A percentile compares a stretch with the other conserved stretches of the same genome.
phyloP scores from a whole-genome alignment of 2,797 vertebrate genomes.

The Xiphophorus birchmanni region DNA sequence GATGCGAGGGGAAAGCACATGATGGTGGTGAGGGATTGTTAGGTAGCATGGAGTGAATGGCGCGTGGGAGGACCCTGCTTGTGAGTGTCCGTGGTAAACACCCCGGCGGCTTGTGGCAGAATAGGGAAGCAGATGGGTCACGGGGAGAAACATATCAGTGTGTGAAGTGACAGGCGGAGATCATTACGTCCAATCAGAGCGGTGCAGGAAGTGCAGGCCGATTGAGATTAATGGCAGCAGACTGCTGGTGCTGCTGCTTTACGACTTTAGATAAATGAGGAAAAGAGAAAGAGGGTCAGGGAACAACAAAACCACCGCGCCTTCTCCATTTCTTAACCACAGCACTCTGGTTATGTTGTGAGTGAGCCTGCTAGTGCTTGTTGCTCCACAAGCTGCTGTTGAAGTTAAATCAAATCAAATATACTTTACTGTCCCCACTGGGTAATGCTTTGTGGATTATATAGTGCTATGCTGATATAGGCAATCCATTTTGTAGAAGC shows the following conservation, averaged over 20 bases:
- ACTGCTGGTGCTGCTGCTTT: conserved; percentile 55
- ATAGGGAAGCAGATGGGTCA: conserved; percentile 72
- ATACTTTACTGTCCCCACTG: background rate
- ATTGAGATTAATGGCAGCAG: conserved; percentile 75
- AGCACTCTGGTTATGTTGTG: conserved; percentile 28
- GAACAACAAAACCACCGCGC: conserved; percentile 68
- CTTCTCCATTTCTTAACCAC: conserved; percentile 57
- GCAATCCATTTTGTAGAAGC: background rate
- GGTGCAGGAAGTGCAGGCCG: conserved; percentile 66
- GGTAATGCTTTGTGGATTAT: conserved; percentile 2
- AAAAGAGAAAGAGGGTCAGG: conserved; percentile 59
- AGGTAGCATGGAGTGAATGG: conserved; percentile 34
- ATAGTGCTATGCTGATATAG: background rate
- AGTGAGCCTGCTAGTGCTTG: conserved; percentile 2
- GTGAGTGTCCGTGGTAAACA: conserved; percentile 61
- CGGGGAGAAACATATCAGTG: conserved; percentile 67
- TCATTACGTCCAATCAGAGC: conserved; percentile 80
- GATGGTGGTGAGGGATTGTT: conserved; percentile 27
- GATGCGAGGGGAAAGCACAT: background rate
- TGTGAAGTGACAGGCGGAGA: conserved; percentile 73
- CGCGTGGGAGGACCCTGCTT: conserved; percentile 68
- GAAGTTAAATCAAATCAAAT: conserved; percentile 1
- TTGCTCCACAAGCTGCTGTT: conserved; percentile 1
- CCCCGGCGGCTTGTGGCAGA: conserved; percentile 62
- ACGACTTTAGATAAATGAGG: conserved; percentile 75